phyloP scores from a whole-genome alignment of 2,888 invertebrate genomes.

The Tipula helvola region DNA sequence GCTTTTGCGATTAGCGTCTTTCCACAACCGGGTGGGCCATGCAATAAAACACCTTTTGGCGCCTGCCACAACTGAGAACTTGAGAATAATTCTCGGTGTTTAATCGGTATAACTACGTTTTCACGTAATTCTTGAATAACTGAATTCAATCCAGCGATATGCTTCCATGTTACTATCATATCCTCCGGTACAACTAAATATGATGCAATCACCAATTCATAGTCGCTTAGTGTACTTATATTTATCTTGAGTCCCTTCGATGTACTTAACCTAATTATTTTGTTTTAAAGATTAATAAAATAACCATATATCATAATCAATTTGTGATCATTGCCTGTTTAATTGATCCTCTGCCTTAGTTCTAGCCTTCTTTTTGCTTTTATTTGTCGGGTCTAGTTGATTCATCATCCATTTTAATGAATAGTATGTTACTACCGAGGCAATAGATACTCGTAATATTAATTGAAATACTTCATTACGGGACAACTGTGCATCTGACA shows the following conservation, averaged over 20 bases:
- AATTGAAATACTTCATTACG: slow-evolving; percentile 62
- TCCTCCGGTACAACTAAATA: slow-evolving; percentile 84
- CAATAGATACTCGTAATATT: slow-evolving; percentile 62
- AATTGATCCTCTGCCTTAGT: slow-evolving; percentile 70
- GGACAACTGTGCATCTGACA: slow-evolving; percentile 46
- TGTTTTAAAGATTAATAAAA: slow-evolving; percentile 16
- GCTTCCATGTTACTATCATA: slow-evolving; percentile 58
- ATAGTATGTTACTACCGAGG: slow-evolving; percentile 75
- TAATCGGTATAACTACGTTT: slow-evolving; percentile 88
- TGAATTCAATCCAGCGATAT: slow-evolving; percentile 83
- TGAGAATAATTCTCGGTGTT: slow-evolving; percentile 67
- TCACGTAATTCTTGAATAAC: slow-evolving; percentile 83
- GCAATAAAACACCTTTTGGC: slow-evolving; percentile 87
- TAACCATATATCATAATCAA: not conserved
- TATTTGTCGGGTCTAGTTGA: slow-evolving; percentile 84
- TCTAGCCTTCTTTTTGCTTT: slow-evolving; percentile 76
- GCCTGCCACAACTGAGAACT: slow-evolving; percentile 79
- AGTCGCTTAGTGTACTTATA: slow-evolving; percentile 67
- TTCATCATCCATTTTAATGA: slow-evolving; percentile 85
- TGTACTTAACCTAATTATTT: slow-evolving; percentile 40
- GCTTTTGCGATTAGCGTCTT: slow-evolving; percentile 96
- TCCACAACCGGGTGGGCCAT: slow-evolving; percentile 94
- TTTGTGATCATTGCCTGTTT: slow-evolving; percentile 42
- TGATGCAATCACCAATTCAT: slow-evolving; percentile 92
- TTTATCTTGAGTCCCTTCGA: slow-evolving; percentile 45